Evolutionary conservation across 2,113 vertebrate species (phyloP).

Genomic region (Tetrao urogallus): DNA sequence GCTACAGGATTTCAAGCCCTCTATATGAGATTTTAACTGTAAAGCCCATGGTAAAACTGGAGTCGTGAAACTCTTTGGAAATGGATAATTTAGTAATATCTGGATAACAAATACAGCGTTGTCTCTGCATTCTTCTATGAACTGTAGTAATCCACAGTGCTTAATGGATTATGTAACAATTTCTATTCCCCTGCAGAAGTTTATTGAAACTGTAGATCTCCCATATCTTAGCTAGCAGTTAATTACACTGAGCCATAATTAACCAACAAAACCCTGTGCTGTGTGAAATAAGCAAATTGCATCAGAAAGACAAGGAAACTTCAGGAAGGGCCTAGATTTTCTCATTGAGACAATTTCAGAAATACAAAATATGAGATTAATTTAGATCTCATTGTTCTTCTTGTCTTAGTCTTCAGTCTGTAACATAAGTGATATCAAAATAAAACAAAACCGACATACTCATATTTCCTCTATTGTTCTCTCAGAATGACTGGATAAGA

Average conservation of each 20-base stretch:
- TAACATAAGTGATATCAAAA: neutral
- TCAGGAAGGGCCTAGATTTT: neutral
- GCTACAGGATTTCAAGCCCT: neutral
- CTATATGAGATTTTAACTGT: neutral
- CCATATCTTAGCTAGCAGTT: neutral
- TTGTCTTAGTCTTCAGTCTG: neutral
- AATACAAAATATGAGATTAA: neutral
- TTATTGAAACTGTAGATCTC: neutral
- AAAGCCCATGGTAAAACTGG: neutral
- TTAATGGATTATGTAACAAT: neutral
- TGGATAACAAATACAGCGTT: neutral
- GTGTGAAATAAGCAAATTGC: neutral
- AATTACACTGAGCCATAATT: neutral
- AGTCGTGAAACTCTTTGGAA: neutral
- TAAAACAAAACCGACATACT: neutral
- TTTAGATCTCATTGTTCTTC: neutral
- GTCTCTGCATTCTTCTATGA: neutral
- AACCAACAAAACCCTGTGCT: neutral
- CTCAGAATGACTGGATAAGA: neutral
- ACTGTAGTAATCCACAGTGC: neutral
- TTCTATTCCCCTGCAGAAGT: neutral
- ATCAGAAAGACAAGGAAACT: neutral
- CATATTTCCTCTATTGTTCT: neutral
- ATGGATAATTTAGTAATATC: slow-evolving; percentile 1
- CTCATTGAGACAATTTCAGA: neutral